Base-by-base conservation (phyloP, 2,113 vertebrate species). In the Hiodon tergisus region DNA sequence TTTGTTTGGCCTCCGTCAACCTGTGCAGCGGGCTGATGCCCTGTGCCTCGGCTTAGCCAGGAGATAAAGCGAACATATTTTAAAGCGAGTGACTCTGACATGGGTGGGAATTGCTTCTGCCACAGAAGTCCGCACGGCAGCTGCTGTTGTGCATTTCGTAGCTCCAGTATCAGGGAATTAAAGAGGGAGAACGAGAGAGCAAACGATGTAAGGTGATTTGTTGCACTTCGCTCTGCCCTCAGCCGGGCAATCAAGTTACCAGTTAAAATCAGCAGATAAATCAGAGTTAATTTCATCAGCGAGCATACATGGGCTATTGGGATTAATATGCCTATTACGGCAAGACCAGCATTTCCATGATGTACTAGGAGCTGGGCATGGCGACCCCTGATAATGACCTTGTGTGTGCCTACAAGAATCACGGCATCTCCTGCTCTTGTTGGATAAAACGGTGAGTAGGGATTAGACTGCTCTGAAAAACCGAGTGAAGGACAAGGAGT, bases 71-170 rank as follows among this genome's bases (percentile, higher is more conserved):
- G 53, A 17, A 2, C 52, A 31, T 48, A 69, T 54, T 54, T 69
- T 5, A 50, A 54, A 62, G 11, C 9, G 53, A 17, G 47, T 61
- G 59, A 8, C 51, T 66, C 31, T 54, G n/a, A 66, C n/a, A 10
- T 5, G 46, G 51, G 31, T 51, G 50, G 58, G 59, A 47, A 55
- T 46, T 70, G 17, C n/a, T 7, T 51, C n/a, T 10, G 4, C 16
- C n/a, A 7, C n/a, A 46, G 5, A 14, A 69, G 62, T 53, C 5
- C 7, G 31, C 2, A 47, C n/a, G 51, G 50, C 14, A 59, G 55
- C 65, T 69, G 74, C 66, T 69, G 66, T 68, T 75, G 17, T 57
- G 50, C 53, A 53, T 53, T 63, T 63, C 6, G 17, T n/a, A 7
- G 8, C 48, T 48, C 0, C 16, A 5, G 17, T 57, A 46, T 31